Evolutionary conservation across 2,888 invertebrate genomes (phyloP), one percentile per base, ranked within the genome.

Genomic region (Drosophila merina): DNA sequence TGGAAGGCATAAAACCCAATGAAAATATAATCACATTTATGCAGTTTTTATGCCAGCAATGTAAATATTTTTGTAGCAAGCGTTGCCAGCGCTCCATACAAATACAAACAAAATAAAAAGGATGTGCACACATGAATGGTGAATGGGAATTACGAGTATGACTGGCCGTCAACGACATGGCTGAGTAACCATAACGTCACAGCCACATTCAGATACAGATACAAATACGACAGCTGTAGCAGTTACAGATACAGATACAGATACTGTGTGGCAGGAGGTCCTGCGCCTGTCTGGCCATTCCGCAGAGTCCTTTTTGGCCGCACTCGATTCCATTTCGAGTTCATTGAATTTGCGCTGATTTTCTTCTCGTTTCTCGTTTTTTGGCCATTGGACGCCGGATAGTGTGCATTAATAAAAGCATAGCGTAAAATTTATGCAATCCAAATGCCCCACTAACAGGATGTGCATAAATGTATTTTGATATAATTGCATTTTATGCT

Each of bases 11-110:
- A 74, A 79, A 71, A 75, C 54, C 82, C 85, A 86, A 86, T 88
- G 84, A 88, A 85, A 88, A 81, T 86, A 80, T 85, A 85, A 88
- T 85, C 84, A 85, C 88, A 85, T 88, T 85, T 86, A 86, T 85
- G 84, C 86, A 86, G 81, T 88, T 85, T 88, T 85, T 85, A 87
- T 84, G 87, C 86, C 86, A 76, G 83, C 79, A 83, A 79, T 86
- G 88, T 88, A 86, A 86, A 86, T 88, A 88, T 86, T 86, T 76
- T 81, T 14, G 14, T 14, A 14, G 14, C 14, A 14, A 14, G 14
- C 68, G 77, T 57, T 78, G 83, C 78, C 78, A 75, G 83, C 73
- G 83, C 20, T 20, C 20, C 75, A 83, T 36, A 47, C 30, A 31
- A 36, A 14, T n/a, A 20, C 40, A 42, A n/a, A 20, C 14, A 14